Evolutionary conservation across 2,888 invertebrate species (phyloP).

Genomic region (Erebia palarica): DNA sequence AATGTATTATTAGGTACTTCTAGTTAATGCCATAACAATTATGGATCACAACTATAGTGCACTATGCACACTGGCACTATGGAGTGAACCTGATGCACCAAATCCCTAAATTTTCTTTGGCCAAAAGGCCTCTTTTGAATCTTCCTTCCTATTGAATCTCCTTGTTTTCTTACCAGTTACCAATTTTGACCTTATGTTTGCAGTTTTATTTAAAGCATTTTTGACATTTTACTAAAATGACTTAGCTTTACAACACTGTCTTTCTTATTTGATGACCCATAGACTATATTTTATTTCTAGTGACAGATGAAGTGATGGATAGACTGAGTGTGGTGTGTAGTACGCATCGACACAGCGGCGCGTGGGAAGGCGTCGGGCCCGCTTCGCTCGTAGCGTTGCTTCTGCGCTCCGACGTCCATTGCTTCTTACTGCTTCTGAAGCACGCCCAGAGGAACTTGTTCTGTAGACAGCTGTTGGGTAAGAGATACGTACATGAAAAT

Average conservation of each 20-base stretch:
- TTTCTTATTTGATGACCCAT: not conserved
- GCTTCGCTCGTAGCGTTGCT: slow-evolving; percentile 56
- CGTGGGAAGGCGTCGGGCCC: slow-evolving; percentile 64
- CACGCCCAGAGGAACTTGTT: slow-evolving; percentile 59
- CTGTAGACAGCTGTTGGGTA: slow-evolving; percentile 68
- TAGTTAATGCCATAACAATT: too few relatives aligned
- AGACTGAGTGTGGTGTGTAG: slow-evolving; percentile 56
- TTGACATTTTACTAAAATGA: too few relatives aligned
- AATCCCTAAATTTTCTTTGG: too few relatives aligned
- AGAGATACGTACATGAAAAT: not conserved
- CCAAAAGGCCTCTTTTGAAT: too few relatives aligned
- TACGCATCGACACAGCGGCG: slow-evolving; percentile 49
- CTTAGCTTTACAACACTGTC: not conserved
- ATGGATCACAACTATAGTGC: too few relatives aligned
- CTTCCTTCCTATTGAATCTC: too few relatives aligned
- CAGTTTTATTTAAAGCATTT: too few relatives aligned
- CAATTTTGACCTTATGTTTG: too few relatives aligned
- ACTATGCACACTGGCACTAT: too few relatives aligned
- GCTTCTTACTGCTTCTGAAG: slow-evolving; percentile 62
- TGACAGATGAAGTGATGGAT: slow-evolving; percentile 65
- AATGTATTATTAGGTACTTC: too few relatives aligned
- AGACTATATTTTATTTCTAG: slow-evolving; percentile 45
- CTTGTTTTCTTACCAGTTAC: not conserved
- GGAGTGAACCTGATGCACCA: too few relatives aligned
- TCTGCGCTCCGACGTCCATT: slow-evolving; percentile 55